These are phyloP conservation scores for Rhodeus uyekii DNA, from an alignment of 2,797 vertebrate species.

Conservation along the genomic window DNA sequence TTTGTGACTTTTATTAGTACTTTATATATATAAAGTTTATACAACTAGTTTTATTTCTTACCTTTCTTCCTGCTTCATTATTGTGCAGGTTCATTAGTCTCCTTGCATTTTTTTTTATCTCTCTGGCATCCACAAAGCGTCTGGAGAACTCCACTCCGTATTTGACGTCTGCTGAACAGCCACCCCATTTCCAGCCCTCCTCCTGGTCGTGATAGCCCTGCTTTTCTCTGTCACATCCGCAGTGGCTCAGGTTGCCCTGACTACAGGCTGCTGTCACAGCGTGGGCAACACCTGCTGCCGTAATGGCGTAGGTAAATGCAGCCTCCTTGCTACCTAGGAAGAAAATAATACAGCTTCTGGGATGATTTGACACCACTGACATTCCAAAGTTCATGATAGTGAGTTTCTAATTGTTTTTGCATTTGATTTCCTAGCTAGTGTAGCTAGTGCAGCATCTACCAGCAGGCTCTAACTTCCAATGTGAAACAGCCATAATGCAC, in stretches of 20 bases:
- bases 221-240: slow-evolving; percentile 96
- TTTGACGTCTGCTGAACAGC: slow-evolving; percentile 96
- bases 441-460: background rate
- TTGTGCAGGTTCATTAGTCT: slow-evolving; percentile 99
- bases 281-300: slow-evolving; percentile 93
- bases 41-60: slow-evolving; percentile 61
- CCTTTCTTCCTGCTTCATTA: slow-evolving; percentile 98
- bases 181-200: slow-evolving; percentile 99
- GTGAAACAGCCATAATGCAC: background rate
- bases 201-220: slow-evolving; percentile 96
- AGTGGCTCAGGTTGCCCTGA: slow-evolving; percentile 97
- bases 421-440: background rate
- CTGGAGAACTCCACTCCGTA: slow-evolving; percentile 97
- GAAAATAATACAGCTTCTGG: slow-evolving; percentile 35
- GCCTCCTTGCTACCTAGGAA: slow-evolving; percentile 94
- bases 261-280: slow-evolving; percentile 95
- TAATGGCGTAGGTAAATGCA: slow-evolving; percentile 98
- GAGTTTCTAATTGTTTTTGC: background rate
- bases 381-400: background rate
- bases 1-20: no score
- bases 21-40: background rate
- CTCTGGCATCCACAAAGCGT: slow-evolving; percentile 95
- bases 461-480: background rate
- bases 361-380: background rate
- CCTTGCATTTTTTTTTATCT: slow-evolving; percentile 96